These are phyloP conservation scores for Furcifer pardalis DNA, from an alignment of 2,797 vertebrate genomes.

Conservation along the genomic window DNA sequence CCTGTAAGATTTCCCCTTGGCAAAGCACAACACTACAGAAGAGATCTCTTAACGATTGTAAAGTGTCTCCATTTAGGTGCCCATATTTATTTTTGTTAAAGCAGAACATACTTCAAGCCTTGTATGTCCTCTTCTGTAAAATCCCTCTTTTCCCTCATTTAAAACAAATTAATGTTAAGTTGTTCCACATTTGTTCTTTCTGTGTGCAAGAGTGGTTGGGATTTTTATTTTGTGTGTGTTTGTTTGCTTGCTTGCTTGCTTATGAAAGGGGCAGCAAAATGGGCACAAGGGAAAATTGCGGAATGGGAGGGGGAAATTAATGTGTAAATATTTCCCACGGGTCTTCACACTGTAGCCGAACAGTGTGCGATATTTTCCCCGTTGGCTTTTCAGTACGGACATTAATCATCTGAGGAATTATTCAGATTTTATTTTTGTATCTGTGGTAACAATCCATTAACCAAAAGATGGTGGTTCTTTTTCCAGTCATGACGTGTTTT, in stretches of 20 bases:
- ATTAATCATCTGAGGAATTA: constrained; percentile 80
- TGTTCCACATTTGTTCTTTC: constrained; percentile 27
- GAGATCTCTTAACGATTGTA: constrained; percentile 73
- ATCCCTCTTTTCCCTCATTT: neutral
- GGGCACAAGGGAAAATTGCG: constrained; percentile 72
- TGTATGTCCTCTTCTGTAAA: constrained; percentile 42
- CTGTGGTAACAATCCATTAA: constrained; percentile 86
- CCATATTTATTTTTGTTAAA: constrained; percentile 80
- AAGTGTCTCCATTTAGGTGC: constrained; percentile 63
- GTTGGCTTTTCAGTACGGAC: constrained; percentile 82
- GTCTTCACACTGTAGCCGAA: constrained; percentile 74
- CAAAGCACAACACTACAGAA: constrained; percentile 83
- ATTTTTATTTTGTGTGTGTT: constrained; percentile 48
- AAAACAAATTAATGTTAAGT: too few species aligned
- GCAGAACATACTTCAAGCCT: constrained; percentile 53
- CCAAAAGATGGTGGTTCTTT: constrained; percentile 71
- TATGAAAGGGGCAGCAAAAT: constrained; percentile 69
- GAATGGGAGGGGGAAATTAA: constrained; percentile 33
- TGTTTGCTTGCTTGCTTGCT: constrained; percentile 49
- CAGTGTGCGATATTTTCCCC: constrained; percentile 70
- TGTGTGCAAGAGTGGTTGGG: neutral
- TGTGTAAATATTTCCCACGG: constrained; percentile 79
- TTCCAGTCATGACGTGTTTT: constrained; percentile 71
- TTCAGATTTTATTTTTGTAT: constrained; percentile 85
- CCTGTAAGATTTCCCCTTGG: constrained; percentile 76